These are phyloP conservation scores for Drosophila helvetica DNA, from an alignment of 2,888 invertebrate genomes.

Conservation along the genomic window DNA sequence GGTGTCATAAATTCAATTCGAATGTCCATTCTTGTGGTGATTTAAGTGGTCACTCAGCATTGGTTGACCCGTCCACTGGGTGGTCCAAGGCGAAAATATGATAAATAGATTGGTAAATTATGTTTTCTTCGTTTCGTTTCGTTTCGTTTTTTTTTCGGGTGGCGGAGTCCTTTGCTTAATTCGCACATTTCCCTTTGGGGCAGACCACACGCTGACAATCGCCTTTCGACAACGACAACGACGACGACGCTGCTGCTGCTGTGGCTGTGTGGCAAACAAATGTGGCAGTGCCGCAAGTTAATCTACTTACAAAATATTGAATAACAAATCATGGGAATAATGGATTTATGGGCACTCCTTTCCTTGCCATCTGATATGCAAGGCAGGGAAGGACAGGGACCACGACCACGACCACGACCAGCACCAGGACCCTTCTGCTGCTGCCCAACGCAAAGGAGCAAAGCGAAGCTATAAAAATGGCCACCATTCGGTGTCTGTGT, in stretches of 20 bases:
- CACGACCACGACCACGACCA: too few relatives aligned
- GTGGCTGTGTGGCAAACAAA: conserved; percentile 57
- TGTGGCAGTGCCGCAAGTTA: conserved; percentile 76
- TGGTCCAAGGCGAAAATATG: conserved; percentile 69
- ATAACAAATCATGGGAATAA: conserved; percentile 82
- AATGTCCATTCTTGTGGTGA: conserved; percentile 76
- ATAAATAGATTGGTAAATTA: conserved; percentile 79
- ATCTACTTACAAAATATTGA: conserved; percentile 82
- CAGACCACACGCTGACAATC: conserved; percentile 60
- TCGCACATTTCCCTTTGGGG: conserved; percentile 35
- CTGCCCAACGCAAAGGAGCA: conserved; percentile 13
- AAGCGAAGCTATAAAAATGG: conserved; percentile 65
- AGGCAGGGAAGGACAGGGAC: conserved; percentile 12
- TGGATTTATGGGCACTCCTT: conserved; percentile 79
- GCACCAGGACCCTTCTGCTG: conserved; percentile 48
- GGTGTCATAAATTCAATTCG: conserved; percentile 78
- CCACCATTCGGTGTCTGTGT: conserved; percentile 38
- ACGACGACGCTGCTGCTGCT: conserved; percentile 36
- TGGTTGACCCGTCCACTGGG: conserved; percentile 10
- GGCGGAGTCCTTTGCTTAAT: conserved; percentile 51
- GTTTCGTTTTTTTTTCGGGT: conserved; percentile 12
- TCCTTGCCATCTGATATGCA: conserved; percentile 63
- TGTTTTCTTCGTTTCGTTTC: conserved; percentile 61
- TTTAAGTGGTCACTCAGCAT: conserved; percentile 74
- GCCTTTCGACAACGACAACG: conserved; percentile 45